Conservation (phyloP, 2,888 invertebrate genomes). For the Cryptocheilus praepositus region DNA sequence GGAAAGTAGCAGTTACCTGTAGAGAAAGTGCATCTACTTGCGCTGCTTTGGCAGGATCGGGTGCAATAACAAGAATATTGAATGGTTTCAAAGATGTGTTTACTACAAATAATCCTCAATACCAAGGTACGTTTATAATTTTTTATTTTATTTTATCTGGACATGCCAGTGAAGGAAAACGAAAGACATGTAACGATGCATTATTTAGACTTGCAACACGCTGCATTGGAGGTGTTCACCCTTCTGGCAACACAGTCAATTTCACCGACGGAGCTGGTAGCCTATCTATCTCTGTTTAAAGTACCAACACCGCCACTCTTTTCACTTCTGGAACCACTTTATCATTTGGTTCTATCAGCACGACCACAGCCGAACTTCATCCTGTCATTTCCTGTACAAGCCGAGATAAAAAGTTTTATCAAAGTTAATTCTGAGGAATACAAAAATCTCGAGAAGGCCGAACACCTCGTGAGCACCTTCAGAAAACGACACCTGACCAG, state of each 20-base stretch:
- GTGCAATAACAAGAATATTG: conserved; percentile 71
- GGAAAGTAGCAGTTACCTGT: conserved; percentile 71
- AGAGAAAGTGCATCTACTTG: conserved; percentile 74
- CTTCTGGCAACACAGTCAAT: conserved; percentile 77
- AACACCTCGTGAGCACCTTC: conserved; percentile 70
- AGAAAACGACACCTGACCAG: conserved; percentile 66
- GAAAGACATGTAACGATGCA: background rate
- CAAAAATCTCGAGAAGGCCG: conserved; percentile 66
- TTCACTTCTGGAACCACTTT: conserved; percentile 77
- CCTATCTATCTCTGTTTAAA: conserved; percentile 79
- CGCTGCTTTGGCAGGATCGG: conserved; percentile 72
- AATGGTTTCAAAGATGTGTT: conserved; percentile 70
- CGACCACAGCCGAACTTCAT: conserved; percentile 78
- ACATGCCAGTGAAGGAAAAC: background rate
- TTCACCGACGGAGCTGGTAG: conserved; percentile 77
- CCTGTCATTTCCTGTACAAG: conserved; percentile 76
- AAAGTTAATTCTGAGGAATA: conserved; percentile 52
- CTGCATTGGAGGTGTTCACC: conserved; percentile 80
- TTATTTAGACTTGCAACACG: conserved; percentile 79
- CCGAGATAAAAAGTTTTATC: conserved; percentile 16
- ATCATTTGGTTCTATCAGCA: conserved; percentile 75
- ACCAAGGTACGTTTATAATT: conserved; percentile 59
- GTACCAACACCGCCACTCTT: conserved; percentile 77
- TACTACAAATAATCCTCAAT: conserved; percentile 59
- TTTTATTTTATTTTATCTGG: background rate